These are phyloP conservation scores for Calcarius ornatus DNA, from an alignment of 2,113 vertebrate genomes.

Conservation along the genomic window DNA sequence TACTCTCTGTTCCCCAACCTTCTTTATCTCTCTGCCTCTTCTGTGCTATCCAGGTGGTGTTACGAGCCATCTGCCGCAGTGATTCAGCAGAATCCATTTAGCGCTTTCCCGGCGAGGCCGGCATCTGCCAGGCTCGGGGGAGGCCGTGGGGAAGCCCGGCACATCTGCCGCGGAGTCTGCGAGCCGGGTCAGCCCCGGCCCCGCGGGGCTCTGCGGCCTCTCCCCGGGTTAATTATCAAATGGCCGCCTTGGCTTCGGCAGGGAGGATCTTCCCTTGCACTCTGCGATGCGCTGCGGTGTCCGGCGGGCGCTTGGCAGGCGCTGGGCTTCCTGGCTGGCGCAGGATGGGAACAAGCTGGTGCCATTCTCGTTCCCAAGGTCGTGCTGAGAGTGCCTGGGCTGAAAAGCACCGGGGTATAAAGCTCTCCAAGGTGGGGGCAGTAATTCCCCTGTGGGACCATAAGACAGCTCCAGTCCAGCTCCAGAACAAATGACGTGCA, in stretches of 20 bases:
- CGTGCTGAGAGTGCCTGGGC: not conserved
- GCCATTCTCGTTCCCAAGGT: not conserved
- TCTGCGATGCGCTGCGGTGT: not conserved
- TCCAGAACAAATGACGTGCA: not conserved
- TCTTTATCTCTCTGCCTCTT: not conserved
- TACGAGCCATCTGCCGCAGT: slow-evolving; percentile 62
- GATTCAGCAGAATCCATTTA: slow-evolving; percentile 68
- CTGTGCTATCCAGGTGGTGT: slow-evolving; percentile 59
- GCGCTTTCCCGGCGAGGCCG: slow-evolving; percentile 51
- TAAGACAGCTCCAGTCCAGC: not conserved
- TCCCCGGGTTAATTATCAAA: slow-evolving; percentile 39
- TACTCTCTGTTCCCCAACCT: slow-evolving; percentile 45
- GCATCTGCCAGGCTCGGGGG: slow-evolving; percentile 60
- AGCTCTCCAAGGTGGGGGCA: not conserved
- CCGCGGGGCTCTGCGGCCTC: not conserved
- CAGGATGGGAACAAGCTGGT: not conserved
- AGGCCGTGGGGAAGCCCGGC: slow-evolving; percentile 37
- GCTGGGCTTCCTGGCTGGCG: not conserved
- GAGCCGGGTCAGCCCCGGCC: not conserved
- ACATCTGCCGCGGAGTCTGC: slow-evolving; percentile 26
- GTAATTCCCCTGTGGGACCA: not conserved
- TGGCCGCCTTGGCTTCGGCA: not conserved
- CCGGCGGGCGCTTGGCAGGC: not conserved
- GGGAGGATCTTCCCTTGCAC: not conserved
- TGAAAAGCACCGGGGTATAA: not conserved